phyloP scores from a whole-genome alignment of 2,797 vertebrate species.

The Graptemys geographica region DNA sequence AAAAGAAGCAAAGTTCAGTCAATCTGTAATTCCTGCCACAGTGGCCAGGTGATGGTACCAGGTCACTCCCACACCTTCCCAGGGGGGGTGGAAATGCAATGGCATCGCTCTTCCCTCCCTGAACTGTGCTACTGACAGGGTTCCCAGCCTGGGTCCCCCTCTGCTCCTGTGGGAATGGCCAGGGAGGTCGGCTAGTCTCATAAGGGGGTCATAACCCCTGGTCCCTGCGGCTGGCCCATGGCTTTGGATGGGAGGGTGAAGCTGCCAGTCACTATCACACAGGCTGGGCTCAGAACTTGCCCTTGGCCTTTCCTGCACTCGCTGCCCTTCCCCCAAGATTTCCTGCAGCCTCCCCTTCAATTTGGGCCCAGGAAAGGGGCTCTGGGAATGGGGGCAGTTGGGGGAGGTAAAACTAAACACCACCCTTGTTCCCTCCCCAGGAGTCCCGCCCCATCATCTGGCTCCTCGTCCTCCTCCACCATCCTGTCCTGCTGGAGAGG shows the following conservation, averaged over 20 bases:
- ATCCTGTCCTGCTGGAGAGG: conserved; percentile 70
- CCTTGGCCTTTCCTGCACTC: background rate
- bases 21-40: too few species aligned
- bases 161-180: background rate
- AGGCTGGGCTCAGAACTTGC: background rate
- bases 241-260: background rate
- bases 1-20: background rate
- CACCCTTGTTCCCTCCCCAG: conserved; percentile 72
- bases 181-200: background rate
- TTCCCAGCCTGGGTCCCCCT: background rate
- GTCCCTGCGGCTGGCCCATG: background rate
- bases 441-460: conserved; percentile 15
- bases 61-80: background rate
- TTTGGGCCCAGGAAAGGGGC: background rate
- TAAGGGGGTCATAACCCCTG: too few species aligned
- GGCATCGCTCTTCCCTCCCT: too few species aligned
- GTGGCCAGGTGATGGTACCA: too few species aligned
- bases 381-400: background rate
- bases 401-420: background rate
- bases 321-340: too few species aligned
- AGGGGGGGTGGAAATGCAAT: background rate
- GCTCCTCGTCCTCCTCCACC: conserved; percentile 48
- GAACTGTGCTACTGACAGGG: background rate
- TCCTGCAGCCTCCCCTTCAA: background rate
- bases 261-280: background rate